phyloP scores from a whole-genome alignment of 2,888 invertebrate species.

The Trissonchulus sp. region DNA sequence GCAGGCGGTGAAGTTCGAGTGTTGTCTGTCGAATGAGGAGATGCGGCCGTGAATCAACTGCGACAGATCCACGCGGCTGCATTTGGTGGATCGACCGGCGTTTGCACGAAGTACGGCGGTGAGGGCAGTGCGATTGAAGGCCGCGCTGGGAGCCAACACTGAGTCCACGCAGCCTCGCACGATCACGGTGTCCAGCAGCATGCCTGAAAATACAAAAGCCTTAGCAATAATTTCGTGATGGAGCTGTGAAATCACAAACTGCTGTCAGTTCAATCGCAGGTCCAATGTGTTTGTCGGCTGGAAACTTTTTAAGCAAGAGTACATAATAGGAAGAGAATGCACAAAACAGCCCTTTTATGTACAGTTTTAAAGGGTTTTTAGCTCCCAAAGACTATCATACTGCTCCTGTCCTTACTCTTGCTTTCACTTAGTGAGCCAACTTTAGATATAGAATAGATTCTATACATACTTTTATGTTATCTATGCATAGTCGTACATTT shows the following conservation, averaged over 20 bases:
- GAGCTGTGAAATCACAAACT: too few relatives aligned
- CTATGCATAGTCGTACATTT: too few relatives aligned
- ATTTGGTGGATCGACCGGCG: neutral
- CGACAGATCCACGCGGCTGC: neutral
- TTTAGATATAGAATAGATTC: too few relatives aligned
- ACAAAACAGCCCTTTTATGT: too few relatives aligned
- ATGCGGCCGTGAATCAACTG: neutral
- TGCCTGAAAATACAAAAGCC: neutral
- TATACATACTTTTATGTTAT: too few relatives aligned
- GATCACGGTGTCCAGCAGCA: neutral
- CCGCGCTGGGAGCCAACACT: neutral
- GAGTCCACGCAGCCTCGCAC: slow-evolving; percentile 20
- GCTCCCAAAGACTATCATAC: too few relatives aligned
- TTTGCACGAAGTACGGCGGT: neutral
- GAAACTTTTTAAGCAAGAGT: too few relatives aligned
- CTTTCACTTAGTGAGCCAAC: too few relatives aligned
- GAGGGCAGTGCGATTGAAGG: slow-evolving; percentile 5
- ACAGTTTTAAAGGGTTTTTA: neutral
- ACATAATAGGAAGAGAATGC: too few relatives aligned
- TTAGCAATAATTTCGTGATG: neutral
- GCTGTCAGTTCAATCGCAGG: too few relatives aligned
- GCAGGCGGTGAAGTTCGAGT: slow-evolving; percentile 8
- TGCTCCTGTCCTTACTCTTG: too few relatives aligned
- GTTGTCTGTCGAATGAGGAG: neutral
- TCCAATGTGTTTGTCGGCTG: too few relatives aligned